Evolutionary conservation across 1,140 invertebrate genomes (phyloP), one percentile per base, ranked within the genome.

Genomic region (Globodera ellingtonae): DNA sequence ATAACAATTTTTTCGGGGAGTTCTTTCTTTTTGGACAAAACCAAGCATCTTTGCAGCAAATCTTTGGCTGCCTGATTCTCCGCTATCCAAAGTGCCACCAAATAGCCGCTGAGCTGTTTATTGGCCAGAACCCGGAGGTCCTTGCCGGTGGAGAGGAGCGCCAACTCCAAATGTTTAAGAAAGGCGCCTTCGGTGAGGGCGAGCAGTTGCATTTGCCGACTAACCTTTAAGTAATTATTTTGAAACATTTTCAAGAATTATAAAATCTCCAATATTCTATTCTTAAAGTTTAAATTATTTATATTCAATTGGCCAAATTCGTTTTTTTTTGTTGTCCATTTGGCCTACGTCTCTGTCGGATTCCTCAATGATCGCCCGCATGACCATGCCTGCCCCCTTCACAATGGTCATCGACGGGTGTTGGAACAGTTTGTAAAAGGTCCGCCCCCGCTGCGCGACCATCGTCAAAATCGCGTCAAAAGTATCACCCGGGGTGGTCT

Each of bases 61-160:
- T 94, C 93, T 92, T 95, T 94, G 0, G 96, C 95, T 35, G 93
- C 94, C 24, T 94, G 93, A 91, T 98, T 96, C 72, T 95, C 95
- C 15, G 95, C 96, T 0, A 97, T 92, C 97, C 97, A 99, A n/a
- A 99, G 91, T 21, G 94, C 94, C 75, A 99, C 94, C n/a, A 99
- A 91, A 91, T 98, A 96, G 15, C 97, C 91, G 72, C 95, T 98
- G 18, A 99, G 91, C 89, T 98, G 96, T 90, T 91, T 92, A 90
- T 84, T 95, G 91, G 81, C 93, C 92, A 88, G 94, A 86, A 82
- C 71, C 15, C 88, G 71, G 2, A 90, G 90, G 85, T 92, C 92
- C 78, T 92, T 92, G n/a, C 93, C 93, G 79, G 93, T 90, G 46
- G 94, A 94, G 90, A 95, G 98, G 78, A 99, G 92, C 70, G 97